Conservation (phyloP, 2,888 invertebrate genomes). For the Mantis religiosa region DNA sequence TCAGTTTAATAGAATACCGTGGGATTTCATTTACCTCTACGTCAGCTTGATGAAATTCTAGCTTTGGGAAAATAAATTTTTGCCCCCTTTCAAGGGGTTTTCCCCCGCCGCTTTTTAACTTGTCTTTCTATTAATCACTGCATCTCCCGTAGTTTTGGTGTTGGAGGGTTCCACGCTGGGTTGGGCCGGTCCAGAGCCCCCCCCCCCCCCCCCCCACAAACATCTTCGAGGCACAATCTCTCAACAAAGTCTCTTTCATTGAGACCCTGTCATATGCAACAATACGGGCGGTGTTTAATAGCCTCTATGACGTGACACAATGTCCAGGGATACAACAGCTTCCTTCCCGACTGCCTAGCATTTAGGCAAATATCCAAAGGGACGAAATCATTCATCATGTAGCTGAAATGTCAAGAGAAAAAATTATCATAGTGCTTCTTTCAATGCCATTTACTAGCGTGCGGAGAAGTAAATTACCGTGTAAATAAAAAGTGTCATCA, state of each 20-base stretch:
- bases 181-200: neutral
- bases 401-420: neutral
- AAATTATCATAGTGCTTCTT: neutral
- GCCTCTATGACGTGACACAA: neutral
- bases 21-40: no score
- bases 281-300: neutral
- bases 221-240: neutral
- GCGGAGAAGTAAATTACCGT: neutral
- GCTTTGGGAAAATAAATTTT: neutral
- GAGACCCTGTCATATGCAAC: neutral
- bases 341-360: neutral
- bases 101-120: neutral
- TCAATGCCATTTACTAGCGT: neutral
- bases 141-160: neutral
- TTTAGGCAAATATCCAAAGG: neutral
- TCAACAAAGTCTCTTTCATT: neutral
- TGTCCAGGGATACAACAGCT: neutral
- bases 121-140: neutral
- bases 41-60: no score
- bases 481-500: neutral
- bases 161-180: neutral
- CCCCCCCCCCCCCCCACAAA: no score
- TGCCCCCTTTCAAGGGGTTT: neutral
- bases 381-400: neutral
- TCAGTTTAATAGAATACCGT: no score